Evolutionary conservation across 2,888 invertebrate species (phyloP).

Genomic region (Macrophya alboannulata): DNA sequence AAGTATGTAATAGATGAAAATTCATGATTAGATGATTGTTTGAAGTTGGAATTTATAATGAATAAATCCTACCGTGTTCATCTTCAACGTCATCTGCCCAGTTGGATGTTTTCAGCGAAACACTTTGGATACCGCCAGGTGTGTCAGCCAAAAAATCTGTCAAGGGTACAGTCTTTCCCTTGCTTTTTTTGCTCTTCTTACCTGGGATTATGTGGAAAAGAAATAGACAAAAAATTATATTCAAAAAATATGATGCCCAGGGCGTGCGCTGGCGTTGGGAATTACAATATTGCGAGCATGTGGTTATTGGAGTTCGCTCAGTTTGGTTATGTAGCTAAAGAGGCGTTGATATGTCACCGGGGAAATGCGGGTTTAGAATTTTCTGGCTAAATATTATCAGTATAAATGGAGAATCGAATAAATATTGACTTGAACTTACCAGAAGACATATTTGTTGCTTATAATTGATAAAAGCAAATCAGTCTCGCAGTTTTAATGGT

Average conservation of each 20-base stretch:
- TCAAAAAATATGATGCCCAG: slow-evolving; percentile 10
- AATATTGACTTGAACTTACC: slow-evolving; percentile 65
- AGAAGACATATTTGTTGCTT: slow-evolving; percentile 73
- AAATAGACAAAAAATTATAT: slow-evolving; percentile 58
- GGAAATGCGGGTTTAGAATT: background rate
- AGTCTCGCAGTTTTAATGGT: slow-evolving; percentile 65
- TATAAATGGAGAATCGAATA: slow-evolving; percentile 1
- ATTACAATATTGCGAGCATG: slow-evolving; percentile 73
- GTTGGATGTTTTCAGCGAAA: slow-evolving; percentile 81
- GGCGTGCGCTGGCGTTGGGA: slow-evolving; percentile 36
- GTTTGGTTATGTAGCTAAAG: slow-evolving; percentile 75
- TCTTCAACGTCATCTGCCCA: slow-evolving; percentile 95
- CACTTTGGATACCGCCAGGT: slow-evolving; percentile 82
- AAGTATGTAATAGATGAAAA: background rate
- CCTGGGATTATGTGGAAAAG: slow-evolving; percentile 79
- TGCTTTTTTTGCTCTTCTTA: slow-evolving; percentile 93
- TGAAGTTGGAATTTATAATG: background rate
- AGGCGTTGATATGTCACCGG: slow-evolving; percentile 56
- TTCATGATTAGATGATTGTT: background rate
- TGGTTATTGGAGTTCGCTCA: slow-evolving; percentile 64
- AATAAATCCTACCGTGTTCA: slow-evolving; percentile 82
- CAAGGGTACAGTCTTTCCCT: slow-evolving; percentile 91
- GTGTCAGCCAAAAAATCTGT: slow-evolving; percentile 90
- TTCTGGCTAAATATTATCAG: background rate
- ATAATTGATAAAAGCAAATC: slow-evolving; percentile 68